Evolutionary conservation across 2,797 vertebrate genomes (phyloP).

Genomic region (Acanthurus tractus): DNA sequence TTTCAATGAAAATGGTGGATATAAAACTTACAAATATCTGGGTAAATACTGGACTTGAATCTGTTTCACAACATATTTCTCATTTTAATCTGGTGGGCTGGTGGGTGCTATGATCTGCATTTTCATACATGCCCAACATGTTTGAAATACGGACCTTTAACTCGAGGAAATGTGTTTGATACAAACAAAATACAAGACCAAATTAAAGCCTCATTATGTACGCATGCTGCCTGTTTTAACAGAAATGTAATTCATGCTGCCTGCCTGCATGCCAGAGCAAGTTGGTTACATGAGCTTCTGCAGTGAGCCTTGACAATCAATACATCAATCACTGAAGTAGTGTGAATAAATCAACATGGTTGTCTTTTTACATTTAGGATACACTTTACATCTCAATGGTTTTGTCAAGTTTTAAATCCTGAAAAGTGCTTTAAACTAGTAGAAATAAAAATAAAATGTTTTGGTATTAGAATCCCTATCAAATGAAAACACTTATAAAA

Average conservation of each 20-base stretch:
- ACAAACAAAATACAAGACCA: constrained; percentile 49
- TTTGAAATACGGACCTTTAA: constrained; percentile 22
- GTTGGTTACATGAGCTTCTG: constrained; percentile 20
- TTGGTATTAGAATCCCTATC: background rate
- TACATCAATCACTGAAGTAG: background rate
- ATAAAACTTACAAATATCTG: background rate
- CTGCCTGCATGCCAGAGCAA: constrained; percentile 15
- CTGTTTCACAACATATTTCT: background rate
- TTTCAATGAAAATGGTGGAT: background rate
- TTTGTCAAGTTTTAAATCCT: constrained; percentile 9
- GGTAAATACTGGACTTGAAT: background rate
- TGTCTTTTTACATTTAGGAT: background rate
- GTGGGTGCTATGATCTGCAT: background rate
- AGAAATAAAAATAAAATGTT: constrained; percentile 14
- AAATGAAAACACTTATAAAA: background rate
- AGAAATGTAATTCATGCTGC: constrained; percentile 18
- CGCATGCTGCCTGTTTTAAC: constrained; percentile 31
- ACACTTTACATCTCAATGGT: background rate
- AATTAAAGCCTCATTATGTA: constrained; percentile 13
- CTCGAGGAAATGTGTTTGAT: constrained; percentile 36
- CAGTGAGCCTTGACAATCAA: constrained; percentile 2
- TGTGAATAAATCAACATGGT: background rate
- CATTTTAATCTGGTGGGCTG: background rate
- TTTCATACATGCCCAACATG: background rate
- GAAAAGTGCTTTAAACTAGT: constrained; percentile 44